These are phyloP conservation scores for Coptotermes formosanus DNA, from an alignment of 1,140 invertebrate species.

Conservation along the genomic window DNA sequence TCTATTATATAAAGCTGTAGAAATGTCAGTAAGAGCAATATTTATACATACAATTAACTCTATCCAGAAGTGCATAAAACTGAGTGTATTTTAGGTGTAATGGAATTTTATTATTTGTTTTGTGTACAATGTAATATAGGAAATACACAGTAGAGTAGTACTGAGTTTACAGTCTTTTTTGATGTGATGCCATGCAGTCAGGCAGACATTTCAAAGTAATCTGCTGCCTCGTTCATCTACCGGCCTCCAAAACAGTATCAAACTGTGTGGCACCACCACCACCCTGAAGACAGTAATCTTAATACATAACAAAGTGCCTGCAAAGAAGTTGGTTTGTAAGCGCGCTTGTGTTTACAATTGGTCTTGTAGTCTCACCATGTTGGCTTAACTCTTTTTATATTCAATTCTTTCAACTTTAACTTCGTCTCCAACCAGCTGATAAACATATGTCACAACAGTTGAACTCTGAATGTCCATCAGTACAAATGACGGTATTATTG, in stretches of 20 bases:
- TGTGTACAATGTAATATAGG: background rate
- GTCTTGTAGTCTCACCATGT: background rate
- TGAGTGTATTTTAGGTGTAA: background rate
- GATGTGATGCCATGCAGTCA: no score
- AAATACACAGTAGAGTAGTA: background rate
- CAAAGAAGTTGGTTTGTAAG: background rate
- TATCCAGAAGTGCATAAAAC: background rate
- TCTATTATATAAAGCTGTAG: background rate
- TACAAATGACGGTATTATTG: constrained; percentile 94
- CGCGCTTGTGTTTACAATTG: background rate
- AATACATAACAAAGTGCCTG: no score
- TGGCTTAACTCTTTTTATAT: constrained; percentile 80
- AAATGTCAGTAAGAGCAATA: background rate
- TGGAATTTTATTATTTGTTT: background rate
- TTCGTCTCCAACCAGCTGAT: constrained; percentile 95
- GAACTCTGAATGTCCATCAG: constrained; percentile 98
- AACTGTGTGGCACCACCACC: no score
- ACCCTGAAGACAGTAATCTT: no score
- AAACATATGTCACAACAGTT: constrained; percentile 97
- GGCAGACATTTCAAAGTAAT: no score
- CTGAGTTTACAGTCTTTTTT: no score
- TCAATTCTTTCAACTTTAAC: constrained; percentile 99
- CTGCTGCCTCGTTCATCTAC: no score
- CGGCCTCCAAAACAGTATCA: no score
- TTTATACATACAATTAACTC: background rate